These are phyloP conservation scores for Aphidoletes aphidimyza DNA, from an alignment of 2,888 invertebrate species.

Conservation along the genomic window DNA sequence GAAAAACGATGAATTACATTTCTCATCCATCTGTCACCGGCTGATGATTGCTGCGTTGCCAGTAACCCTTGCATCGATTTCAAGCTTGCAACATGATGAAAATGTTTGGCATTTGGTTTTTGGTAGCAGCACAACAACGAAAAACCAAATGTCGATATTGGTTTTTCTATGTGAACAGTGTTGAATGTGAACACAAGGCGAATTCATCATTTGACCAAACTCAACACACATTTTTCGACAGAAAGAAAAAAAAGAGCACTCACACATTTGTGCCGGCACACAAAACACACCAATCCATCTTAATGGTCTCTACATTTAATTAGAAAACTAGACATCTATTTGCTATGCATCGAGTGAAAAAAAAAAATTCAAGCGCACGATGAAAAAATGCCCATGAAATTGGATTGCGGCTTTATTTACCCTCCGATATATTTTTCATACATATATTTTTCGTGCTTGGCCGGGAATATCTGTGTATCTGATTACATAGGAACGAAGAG, in stretches of 20 bases:
- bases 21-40: slow-evolving; percentile 27
- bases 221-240: neutral
- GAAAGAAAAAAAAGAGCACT: neutral
- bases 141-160: neutral
- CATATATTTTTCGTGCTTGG: neutral
- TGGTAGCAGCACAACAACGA: too few species aligned
- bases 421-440: slow-evolving; percentile 10
- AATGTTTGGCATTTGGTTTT: too few species aligned
- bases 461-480: slow-evolving; percentile 29
- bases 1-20: neutral
- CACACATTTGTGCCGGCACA: slow-evolving; percentile 10
- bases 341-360: slow-evolving; percentile 33
- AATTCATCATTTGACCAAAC: neutral
- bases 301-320: slow-evolving; percentile 48
- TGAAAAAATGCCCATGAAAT: slow-evolving; percentile 44
- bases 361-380: neutral
- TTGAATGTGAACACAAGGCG: neutral
- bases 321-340: slow-evolving; percentile 51
- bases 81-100: neutral
- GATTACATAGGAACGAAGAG: neutral
- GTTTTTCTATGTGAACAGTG: neutral
- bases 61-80: slow-evolving; percentile 12
- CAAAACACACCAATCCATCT: slow-evolving; percentile 45
- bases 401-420: slow-evolving; percentile 51
- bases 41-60: neutral